Evolutionary conservation across 2,888 invertebrate genomes (phyloP).

Genomic region (Ormyrus nitidulus): DNA sequence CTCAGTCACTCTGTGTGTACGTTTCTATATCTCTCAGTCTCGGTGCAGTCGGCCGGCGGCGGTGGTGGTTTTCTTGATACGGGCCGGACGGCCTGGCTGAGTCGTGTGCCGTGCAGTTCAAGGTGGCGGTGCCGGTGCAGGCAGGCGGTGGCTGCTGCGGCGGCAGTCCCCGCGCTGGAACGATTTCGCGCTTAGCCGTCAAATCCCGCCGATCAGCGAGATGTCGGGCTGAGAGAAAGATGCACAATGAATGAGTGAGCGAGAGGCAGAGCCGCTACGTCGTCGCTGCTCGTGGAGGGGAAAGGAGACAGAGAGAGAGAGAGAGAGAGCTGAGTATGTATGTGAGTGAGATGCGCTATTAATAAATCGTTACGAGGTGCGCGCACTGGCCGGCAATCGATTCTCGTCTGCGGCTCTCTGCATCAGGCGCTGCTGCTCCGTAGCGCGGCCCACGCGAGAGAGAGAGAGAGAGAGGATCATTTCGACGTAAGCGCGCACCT

Average conservation of each 20-base stretch:
- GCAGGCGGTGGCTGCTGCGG: background rate
- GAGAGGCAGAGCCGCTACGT: background rate
- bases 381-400: slow-evolving; percentile 61
- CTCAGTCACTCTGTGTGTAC: background rate
- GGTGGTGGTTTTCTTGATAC: too few relatives aligned
- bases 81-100: too few relatives aligned
- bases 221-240: background rate
- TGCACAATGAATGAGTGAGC: slow-evolving; percentile 24
- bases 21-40: background rate
- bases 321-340: background rate
- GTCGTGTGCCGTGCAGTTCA: too few relatives aligned
- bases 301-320: background rate
- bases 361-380: slow-evolving; percentile 62
- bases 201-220: background rate
- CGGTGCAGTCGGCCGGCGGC: too few relatives aligned
- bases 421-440: background rate
- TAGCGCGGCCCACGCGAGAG: too few relatives aligned
- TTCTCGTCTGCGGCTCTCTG: slow-evolving; percentile 55
- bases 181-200: too few relatives aligned
- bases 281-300: too few relatives aligned
- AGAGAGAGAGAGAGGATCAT: too few relatives aligned
- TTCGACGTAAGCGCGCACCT: too few relatives aligned
- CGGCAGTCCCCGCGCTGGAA: background rate
- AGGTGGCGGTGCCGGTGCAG: too few relatives aligned
- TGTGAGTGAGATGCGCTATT: slow-evolving; percentile 58